Base-by-base conservation (phyloP, 92 coral and sea anemone species). In the Phymanthus crucifer region DNA sequence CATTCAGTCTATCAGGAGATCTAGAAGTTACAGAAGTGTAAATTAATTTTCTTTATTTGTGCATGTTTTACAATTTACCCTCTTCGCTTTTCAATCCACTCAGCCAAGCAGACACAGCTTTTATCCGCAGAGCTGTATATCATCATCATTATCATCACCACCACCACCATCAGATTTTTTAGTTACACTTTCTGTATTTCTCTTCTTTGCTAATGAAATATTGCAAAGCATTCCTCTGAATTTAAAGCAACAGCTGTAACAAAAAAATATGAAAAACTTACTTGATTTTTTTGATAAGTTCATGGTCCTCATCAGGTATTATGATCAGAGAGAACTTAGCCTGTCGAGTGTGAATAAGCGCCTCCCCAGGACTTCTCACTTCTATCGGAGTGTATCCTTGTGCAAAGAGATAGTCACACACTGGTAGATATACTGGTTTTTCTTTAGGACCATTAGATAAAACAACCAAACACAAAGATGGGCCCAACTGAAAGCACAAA, bases 331-430 rank as follows among this genome's bases (percentile, higher is more conserved):
- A 78, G 71, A 89, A 89, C 70, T 72, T 78, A 29, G 89, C 87
- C 47, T 89, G 87, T 81, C 93, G 72, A 29, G 87, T 81, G 37
- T 89, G 93, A 37, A 89, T 89, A 40, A 89, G 89, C 27, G 93
- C 89, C 75, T 89, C 89, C 33, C 86, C 84, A 21, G 87, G 89
- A 74, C 87, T 89, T 68, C 78, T 82, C 13, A 89, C 93, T 52
- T 81, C 93, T 14, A 89, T 77, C n/a, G 93, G 90, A 72, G 87
- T 73, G 65, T 74, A 81, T 43, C 93, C 84, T 29, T 75, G 76
- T 50, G 31, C 77, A 52, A 66, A 78, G 34, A 89, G 81, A 69
- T 40, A 85, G 77, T 89, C 84, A 45, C 75, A 72, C 21, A 85
- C 40, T 81, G 84, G 58, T 33, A 40, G 40, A 56, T 69, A 80